Base-by-base conservation (phyloP, 2,113 vertebrate genomes). In the Strix aluco region DNA sequence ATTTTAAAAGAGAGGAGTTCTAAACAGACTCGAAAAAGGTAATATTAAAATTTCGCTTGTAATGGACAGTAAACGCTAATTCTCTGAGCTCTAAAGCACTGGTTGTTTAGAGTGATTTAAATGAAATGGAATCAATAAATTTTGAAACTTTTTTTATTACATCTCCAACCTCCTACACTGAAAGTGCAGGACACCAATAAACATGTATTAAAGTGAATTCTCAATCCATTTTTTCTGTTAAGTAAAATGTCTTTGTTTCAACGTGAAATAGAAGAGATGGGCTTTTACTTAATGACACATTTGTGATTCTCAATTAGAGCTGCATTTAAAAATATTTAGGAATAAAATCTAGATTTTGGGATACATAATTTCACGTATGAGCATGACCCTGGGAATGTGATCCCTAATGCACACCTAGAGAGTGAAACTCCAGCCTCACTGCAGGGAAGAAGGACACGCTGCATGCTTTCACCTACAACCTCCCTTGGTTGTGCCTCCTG, bases 1-100 rank as follows among this genome's bases (percentile, higher is more conserved):
- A 96, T 97, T 96, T 97, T 97, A 96, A 98, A 96, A 91, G 65
- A 96, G 93, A 95, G 88, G 93, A 94, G 91, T 97, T 81, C 94
- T 96, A 94, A 95, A 52, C 27, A 34, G 87, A 92, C 96, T 97
- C 49, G 2, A 47, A 86, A 96, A 96, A 92, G n/a, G 61, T 95
- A 85, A 97, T 93, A 77, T 84, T 96, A 97, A 97, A 97, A 74
- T 94, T 97, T 96, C 88, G 89, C 97, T 94, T 88, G 74, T 94
- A 96, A 93, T 10, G 21, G 95, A 89, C 86, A 94, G 97, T 91
- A 92, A 91, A 81, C 23, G 9, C 81, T 83, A 94, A 89, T 92
- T 90, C 70, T 87, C 89, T 66, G 86, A 97, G 71, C 96, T 97
- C 97, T 91, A 58, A 81, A 75, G 93, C 97, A 94, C 96, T 91